Base-by-base conservation (phyloP, 1,140 invertebrate species). In the Bombus confusus region DNA sequence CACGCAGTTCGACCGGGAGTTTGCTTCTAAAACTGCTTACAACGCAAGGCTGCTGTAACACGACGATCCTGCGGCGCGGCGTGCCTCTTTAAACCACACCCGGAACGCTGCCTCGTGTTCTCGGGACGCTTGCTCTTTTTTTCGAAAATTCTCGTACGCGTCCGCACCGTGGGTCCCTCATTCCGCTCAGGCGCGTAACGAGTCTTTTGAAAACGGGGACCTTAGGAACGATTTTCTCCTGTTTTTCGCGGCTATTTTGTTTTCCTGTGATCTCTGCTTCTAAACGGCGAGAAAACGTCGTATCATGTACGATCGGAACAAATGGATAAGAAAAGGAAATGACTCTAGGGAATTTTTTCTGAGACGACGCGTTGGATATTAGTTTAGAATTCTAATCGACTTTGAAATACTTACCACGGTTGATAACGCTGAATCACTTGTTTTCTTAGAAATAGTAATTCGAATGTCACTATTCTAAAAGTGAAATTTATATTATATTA, bases 21-120 rank as follows among this genome's bases (percentile, higher is more conserved):
- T 84, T 28, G 81, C 82, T 87, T 86, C 80, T 81, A 85, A 85
- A 85, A 85, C 84, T 75, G 84, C 79, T 81, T 81, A 81, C 71
- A 71, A 80, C 59, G 77, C 68, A 80, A 80, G 83, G 78, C 78
- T 80, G 83, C 71, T 39, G 78, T 85, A 81, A 85, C 78, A 75
- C 78, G 79, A 74, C 84, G 73, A 80, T 83, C 57, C 82, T 75
- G 57, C 41, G 59, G n/a, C 62, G 62, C 41, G 66, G 37, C 62
- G 62, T 74, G 86, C 86, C 83, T 91, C 86, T 89, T 91, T 88
- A 91, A 91, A 89, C 88, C 87, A 80, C 85, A 83, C 83, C 87
- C 87, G 87, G 87, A 89, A 91, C 83, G 88, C 80, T 43, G 83
- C 73, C 85, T 84, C 79, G 85, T 86, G 72, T 57, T 81, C 81